Evolutionary conservation across 2,888 invertebrate species (phyloP).

Genomic region (Dendrolimus houi): DNA sequence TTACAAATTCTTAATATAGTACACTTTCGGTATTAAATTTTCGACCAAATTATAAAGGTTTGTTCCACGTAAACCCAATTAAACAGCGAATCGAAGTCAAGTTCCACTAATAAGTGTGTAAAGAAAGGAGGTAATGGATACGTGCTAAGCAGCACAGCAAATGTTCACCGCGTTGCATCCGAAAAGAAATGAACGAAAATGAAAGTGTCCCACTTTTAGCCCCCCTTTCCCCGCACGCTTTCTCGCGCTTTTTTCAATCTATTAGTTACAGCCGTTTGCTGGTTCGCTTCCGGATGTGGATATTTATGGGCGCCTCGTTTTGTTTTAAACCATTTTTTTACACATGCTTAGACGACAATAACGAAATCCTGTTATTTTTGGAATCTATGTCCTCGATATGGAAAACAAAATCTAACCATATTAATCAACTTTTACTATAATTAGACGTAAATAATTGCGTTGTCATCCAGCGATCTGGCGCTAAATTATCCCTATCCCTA

Average conservation of each 20-base stretch:
- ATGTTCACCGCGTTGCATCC: slow-evolving; percentile 60
- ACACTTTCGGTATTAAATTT: too few species aligned
- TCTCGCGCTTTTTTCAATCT: slow-evolving; percentile 64
- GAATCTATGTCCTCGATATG: too few species aligned
- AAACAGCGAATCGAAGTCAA: slow-evolving; percentile 24
- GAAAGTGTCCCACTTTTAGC: slow-evolving; percentile 68
- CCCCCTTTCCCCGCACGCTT: slow-evolving; percentile 47
- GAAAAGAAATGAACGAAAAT: slow-evolving; percentile 75
- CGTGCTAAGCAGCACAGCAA: slow-evolving; percentile 57
- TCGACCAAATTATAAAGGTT: neutral
- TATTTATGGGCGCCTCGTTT: neutral
- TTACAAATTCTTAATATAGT: too few species aligned
- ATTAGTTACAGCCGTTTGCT: slow-evolving; percentile 51
- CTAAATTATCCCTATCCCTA: too few species aligned
- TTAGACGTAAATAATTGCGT: too few species aligned
- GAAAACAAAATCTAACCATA: too few species aligned
- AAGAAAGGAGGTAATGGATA: slow-evolving; percentile 59
- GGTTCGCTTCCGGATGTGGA: slow-evolving; percentile 37
- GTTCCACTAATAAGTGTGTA: slow-evolving; percentile 40
- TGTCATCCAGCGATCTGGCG: too few species aligned
- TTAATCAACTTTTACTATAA: too few species aligned
- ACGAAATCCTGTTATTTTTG: too few species aligned
- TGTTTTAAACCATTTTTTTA: neutral
- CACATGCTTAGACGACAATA: too few species aligned
- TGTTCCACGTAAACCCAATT: slow-evolving; percentile 12